Conservation (phyloP, 2,888 invertebrate genomes). For the Phalera bucephala region DNA sequence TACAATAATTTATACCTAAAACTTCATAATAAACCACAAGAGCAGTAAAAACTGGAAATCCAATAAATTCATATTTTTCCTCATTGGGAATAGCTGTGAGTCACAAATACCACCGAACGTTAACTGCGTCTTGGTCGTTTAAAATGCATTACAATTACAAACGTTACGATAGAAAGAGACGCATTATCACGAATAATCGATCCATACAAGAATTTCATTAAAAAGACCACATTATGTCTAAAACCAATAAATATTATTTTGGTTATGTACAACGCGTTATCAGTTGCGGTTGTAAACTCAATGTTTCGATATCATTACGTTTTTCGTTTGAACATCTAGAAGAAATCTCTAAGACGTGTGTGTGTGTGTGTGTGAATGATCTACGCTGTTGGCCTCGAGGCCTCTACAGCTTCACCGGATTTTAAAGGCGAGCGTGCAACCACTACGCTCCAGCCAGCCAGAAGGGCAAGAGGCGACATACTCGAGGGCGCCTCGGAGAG, state of each 20-base stretch:
- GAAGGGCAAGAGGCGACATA: no score
- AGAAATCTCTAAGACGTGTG: neutral
- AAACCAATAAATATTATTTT: neutral
- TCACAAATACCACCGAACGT: constrained; percentile 10
- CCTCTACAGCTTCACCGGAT: no score
- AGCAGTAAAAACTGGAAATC: neutral
- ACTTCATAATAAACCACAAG: no score
- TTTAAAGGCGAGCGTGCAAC: no score
- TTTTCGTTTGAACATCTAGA: neutral
- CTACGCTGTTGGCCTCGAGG: no score
- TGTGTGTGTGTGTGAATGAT: no score
- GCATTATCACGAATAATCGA: constrained; percentile 4
- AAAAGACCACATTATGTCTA: neutral
- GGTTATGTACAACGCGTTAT: neutral
- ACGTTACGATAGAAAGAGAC: constrained; percentile 18
- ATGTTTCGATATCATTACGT: constrained; percentile 3
- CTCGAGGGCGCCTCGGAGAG: no score
- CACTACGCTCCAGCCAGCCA: no score
- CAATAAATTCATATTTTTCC: neutral
- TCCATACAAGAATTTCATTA: neutral
- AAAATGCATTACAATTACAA: constrained; percentile 5
- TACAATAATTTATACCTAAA: no score
- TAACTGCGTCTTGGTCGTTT: neutral
- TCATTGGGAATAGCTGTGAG: neutral
- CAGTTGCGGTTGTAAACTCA: no score